Evolutionary conservation across 2,888 invertebrate genomes (phyloP), one percentile per base, ranked within the genome.

Genomic region (Megastigmus dorsalis): DNA sequence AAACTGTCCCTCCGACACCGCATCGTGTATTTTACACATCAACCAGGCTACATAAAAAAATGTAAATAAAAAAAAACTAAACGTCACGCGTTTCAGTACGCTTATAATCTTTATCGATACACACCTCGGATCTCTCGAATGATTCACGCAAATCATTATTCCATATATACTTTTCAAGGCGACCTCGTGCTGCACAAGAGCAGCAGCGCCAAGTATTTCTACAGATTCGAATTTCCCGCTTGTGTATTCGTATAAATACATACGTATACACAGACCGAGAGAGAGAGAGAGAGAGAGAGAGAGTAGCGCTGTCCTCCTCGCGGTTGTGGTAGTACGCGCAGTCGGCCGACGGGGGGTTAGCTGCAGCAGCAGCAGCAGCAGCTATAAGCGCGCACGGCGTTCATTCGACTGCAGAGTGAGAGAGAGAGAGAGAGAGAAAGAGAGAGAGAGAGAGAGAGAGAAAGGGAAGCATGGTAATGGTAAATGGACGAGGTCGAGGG

Each of bases 221-320:
- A 30, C 57, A 33, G 45, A 52, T 26, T 70, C 45, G 36, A 66
- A 75, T 55, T 48, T 43, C 55, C 55, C 68, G 41, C 45, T 41
- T 13, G 52, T n/a, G n/a, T n/a, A n/a, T n/a, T n/a, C n/a, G n/a
- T n/a, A n/a, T n/a, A n/a, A n/a, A n/a, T n/a, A 10, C 30, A 26
- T 50, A 7, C 5, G 54, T 33, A 7, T 30, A 33, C 54, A 33
- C 28, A 33, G 33, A 57, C 30, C 36, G 57, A 36, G 36, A 36
- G 55, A 33, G 5, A 55, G 20, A 36, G 33, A 55, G 33, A 55
- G 15, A 55, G 55, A 30, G 33, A 33, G 55, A 33, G 55, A 38
- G 20, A 57, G 57, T 10, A 13, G 26, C 9, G 26, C n/a, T n/a
- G 23, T 15, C 28, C 15, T 6, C 10, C 7, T 5, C 13, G 26